Conservation (phyloP, 2,113 vertebrate genomes). For the Scortum barcoo region DNA sequence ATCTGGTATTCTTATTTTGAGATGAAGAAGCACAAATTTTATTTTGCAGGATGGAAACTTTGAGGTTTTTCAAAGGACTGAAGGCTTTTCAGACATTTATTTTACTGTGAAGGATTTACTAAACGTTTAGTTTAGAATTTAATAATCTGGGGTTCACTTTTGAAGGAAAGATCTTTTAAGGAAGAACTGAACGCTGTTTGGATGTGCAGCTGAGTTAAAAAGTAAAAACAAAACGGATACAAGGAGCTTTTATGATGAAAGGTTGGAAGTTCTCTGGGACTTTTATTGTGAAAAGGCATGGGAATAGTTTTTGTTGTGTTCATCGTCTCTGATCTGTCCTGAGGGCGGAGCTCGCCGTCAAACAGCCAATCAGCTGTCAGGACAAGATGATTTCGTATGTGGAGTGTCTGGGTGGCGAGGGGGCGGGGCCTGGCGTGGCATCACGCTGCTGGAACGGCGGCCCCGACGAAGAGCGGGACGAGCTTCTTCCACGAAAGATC, state of each 20-base stretch:
- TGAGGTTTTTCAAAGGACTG: too few relatives aligned
- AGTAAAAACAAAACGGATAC: background rate
- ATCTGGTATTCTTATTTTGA: too few relatives aligned
- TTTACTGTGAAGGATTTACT: conserved; percentile 23
- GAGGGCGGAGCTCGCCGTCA: background rate
- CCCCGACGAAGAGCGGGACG: conserved; percentile 75
- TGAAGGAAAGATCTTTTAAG: background rate
- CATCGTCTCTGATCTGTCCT: background rate
- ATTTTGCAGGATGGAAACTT: background rate
- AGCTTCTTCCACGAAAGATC: conserved; percentile 79
- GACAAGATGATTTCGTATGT: conserved; percentile 80
- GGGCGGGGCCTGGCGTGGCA: conserved; percentile 45
- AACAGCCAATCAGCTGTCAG: background rate
- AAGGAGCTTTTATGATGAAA: conserved; percentile 13
- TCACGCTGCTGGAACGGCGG: conserved; percentile 74
- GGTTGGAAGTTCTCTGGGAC: background rate
- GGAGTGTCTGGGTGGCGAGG: conserved; percentile 79
- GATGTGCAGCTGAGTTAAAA: background rate
- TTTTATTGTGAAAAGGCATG: conserved; percentile 29
- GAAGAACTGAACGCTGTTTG: background rate
- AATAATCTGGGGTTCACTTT: background rate
- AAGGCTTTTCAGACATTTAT: background rate
- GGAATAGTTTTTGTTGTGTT: too few relatives aligned
- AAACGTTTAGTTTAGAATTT: background rate
- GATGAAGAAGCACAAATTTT: too few relatives aligned